A percentile compares a stretch with the other conserved stretches of the same genome.
These are phyloP conservation scores for Athripsodes cinereus DNA, from an alignment of 2,888 invertebrate genomes.

Conservation along the genomic window DNA sequence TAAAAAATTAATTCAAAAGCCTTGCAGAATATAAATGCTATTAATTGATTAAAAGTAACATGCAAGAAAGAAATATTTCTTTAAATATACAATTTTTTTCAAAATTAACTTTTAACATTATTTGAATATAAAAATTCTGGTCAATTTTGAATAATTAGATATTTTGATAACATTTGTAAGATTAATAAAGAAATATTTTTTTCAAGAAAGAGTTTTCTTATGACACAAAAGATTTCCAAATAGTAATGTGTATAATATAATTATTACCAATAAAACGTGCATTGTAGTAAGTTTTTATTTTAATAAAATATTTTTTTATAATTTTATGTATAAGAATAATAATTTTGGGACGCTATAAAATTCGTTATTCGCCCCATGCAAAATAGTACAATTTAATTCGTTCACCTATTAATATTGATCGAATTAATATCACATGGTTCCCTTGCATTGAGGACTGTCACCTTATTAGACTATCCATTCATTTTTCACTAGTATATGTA, in stretches of 20 bases:
- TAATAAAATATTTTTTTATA: too few relatives aligned
- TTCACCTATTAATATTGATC: conserved; percentile 37
- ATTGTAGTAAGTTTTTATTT: too few relatives aligned
- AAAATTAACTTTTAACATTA: too few relatives aligned
- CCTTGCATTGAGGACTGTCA: conserved; percentile 40
- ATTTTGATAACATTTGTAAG: too few relatives aligned
- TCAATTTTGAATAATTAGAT: too few relatives aligned
- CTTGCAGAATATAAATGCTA: not conserved
- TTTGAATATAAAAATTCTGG: too few relatives aligned
- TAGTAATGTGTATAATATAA: not conserved
- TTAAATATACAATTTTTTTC: too few relatives aligned
- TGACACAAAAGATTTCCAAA: conserved; percentile 21
- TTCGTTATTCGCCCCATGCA: conserved; percentile 65
- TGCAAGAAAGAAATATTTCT: too few relatives aligned
- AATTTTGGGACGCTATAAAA: conserved; percentile 23
- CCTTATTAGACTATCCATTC: too few relatives aligned
- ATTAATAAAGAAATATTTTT: not conserved
- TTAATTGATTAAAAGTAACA: not conserved
- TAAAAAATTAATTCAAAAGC: too few relatives aligned
- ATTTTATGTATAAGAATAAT: too few relatives aligned
- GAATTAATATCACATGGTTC: conserved; percentile 64
- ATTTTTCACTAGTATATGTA: too few relatives aligned
- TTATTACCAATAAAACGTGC: not conserved
- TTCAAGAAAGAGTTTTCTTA: conserved; percentile 21
- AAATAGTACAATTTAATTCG: conserved; percentile 69